Evolutionary conservation across 2,113 vertebrate species (phyloP).

Genomic region (Dascyllus trimaculatus): DNA sequence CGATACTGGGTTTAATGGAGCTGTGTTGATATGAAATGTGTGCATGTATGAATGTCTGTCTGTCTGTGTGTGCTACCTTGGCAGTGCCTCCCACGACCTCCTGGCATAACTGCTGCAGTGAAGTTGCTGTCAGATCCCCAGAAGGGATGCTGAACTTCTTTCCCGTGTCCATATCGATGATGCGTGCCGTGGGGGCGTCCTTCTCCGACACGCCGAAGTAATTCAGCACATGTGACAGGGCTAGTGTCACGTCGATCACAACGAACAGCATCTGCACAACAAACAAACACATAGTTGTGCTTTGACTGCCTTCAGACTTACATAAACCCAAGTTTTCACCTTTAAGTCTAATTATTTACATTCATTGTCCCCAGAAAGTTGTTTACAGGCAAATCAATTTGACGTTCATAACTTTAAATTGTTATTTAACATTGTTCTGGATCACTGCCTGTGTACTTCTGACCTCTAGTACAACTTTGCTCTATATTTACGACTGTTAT

Average conservation of each 20-base stretch:
- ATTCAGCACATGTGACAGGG: constrained; percentile 78
- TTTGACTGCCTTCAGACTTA: no score
- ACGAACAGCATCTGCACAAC: constrained; percentile 87
- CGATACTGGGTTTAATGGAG: neutral
- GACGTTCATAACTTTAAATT: no score
- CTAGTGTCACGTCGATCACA: constrained; percentile 83
- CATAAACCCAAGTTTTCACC: no score
- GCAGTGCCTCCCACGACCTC: constrained; percentile 83
- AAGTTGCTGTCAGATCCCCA: constrained; percentile 40
- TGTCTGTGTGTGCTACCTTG: constrained; percentile 81
- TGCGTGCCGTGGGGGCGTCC: constrained; percentile 84
- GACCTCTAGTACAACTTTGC: no score
- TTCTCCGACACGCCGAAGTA: constrained; percentile 87
- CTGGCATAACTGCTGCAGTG: constrained; percentile 82
- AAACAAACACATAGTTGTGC: constrained; percentile 14
- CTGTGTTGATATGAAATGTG: neutral
- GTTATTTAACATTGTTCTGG: no score
- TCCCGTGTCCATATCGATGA: constrained; percentile 86
- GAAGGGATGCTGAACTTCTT: constrained; percentile 84
- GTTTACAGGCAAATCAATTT: no score
- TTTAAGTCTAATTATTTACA: no score
- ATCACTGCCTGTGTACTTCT: no score
- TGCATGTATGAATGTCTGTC: neutral
- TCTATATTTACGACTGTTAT: no score
- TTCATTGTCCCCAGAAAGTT: no score